phyloP scores from a whole-genome alignment of 2,888 invertebrate genomes.

The Harmothoe impar region DNA sequence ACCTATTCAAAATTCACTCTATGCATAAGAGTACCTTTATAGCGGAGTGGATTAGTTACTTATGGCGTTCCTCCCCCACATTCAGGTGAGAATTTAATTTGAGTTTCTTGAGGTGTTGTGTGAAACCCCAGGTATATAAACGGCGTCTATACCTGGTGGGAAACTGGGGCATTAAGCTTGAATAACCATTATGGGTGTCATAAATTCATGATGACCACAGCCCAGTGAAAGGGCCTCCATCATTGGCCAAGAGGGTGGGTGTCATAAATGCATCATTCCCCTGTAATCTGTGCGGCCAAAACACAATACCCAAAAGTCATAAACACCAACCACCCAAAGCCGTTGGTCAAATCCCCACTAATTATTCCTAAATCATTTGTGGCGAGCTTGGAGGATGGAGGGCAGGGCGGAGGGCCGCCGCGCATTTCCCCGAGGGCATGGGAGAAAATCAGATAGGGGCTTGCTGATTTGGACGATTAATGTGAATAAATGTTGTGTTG shows the following conservation, averaged over 20 bases:
- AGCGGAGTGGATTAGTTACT: neutral
- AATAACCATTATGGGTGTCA: slow-evolving; percentile 37
- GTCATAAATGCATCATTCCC: slow-evolving; percentile 60
- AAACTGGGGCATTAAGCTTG: neutral
- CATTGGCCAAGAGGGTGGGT: slow-evolving; percentile 1
- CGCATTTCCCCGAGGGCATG: neutral
- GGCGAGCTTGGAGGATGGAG: neutral
- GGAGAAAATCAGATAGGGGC: slow-evolving; percentile 44
- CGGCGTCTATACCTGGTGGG: slow-evolving; percentile 21
- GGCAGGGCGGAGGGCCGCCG: neutral
- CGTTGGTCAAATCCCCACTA: slow-evolving; percentile 17
- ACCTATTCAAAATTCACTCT: slow-evolving; percentile 16
- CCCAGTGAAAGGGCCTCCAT: slow-evolving; percentile 30
- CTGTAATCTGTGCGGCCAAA: slow-evolving; percentile 1
- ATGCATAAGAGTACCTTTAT: slow-evolving; percentile 17
- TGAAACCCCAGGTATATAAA: neutral
- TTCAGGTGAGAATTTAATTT: slow-evolving; percentile 36
- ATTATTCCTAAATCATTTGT: slow-evolving; percentile 47
- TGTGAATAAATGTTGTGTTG: slow-evolving; percentile 17
- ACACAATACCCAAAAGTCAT: slow-evolving; percentile 10
- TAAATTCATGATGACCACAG: slow-evolving; percentile 47
- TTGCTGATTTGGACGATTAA: slow-evolving; percentile 37
- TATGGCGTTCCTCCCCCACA: neutral
- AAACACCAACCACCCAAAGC: neutral
- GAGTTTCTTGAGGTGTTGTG: slow-evolving; percentile 7